phyloP scores from a whole-genome alignment of 2,888 invertebrate species.

The Eilema caniola region DNA sequence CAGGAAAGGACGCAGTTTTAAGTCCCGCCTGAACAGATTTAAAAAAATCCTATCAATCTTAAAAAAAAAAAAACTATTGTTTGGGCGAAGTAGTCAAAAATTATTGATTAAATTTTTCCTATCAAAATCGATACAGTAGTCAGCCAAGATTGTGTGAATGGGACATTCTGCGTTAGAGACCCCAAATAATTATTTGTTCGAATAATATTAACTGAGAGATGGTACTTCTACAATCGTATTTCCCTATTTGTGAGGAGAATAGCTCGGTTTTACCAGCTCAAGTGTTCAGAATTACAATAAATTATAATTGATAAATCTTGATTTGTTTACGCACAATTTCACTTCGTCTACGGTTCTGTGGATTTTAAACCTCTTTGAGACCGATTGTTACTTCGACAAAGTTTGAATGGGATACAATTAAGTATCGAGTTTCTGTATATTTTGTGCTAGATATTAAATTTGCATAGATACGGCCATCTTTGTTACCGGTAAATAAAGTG shows the following conservation, averaged over 20 bases:
- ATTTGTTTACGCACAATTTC: neutral
- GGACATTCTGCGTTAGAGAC: no score
- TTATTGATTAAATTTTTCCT: no score
- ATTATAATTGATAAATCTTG: neutral
- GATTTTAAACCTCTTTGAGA: neutral
- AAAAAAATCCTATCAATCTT: no score
- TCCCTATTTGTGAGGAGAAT: neutral
- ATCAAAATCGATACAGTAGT: no score
- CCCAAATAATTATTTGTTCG: no score
- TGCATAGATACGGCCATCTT: slow-evolving; percentile 40
- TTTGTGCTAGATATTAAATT: slow-evolving; percentile 44
- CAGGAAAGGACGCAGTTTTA: no score
- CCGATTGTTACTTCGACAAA: slow-evolving; percentile 34
- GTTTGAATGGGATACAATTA: slow-evolving; percentile 43
- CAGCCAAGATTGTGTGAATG: no score
- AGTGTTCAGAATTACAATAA: slow-evolving; percentile 1
- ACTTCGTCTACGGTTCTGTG: neutral
- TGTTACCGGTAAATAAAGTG: slow-evolving; percentile 18
- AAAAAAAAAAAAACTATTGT: no score
- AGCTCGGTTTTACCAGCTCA: neutral
- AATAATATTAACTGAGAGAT: no score
- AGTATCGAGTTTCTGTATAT: slow-evolving; percentile 36
- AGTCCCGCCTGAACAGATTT: no score
- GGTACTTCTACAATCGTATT: no score
- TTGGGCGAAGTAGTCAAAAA: no score